These are phyloP conservation scores for Neoscelio sp. DNA, from an alignment of 2,888 invertebrate genomes.

Conservation along the genomic window DNA sequence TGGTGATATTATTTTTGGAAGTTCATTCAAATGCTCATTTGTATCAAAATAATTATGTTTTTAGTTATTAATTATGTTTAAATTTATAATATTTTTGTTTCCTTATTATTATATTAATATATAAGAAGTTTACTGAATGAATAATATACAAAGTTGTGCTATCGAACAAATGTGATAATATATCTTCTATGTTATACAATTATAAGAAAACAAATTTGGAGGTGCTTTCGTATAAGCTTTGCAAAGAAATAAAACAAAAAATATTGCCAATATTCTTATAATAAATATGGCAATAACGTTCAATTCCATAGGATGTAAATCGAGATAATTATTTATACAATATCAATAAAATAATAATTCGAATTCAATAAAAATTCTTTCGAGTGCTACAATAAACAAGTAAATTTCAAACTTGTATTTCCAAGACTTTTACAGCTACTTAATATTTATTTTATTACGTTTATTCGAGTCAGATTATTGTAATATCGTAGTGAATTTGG, in stretches of 20 bases:
- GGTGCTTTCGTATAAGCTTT: constrained; percentile 35
- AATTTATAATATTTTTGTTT: constrained; percentile 14
- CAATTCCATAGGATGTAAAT: constrained; percentile 2
- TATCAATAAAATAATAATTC: background rate
- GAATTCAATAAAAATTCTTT: background rate
- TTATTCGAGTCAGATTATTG: constrained; percentile 47
- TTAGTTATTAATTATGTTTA: constrained; percentile 29
- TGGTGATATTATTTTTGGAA: constrained; percentile 17
- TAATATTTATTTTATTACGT: constrained; percentile 46
- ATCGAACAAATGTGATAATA: constrained; percentile 27
- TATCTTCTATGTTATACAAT: constrained; percentile 28
- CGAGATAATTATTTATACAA: constrained; percentile 1
- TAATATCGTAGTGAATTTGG: constrained; percentile 65
- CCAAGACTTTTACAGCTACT: constrained; percentile 4
- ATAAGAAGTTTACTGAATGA: background rate
- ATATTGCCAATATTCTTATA: constrained; percentile 42
- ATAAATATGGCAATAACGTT: constrained; percentile 8
- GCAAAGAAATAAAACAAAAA: constrained; percentile 28
- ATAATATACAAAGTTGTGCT: background rate
- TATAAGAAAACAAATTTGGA: constrained; percentile 13
- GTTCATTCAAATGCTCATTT: constrained; percentile 25
- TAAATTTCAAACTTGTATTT: constrained; percentile 37
- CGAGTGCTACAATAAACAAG: constrained; percentile 38
- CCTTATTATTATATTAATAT: background rate
- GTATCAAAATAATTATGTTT: constrained; percentile 13